Base-by-base conservation (phyloP, 2,888 invertebrate genomes). In the Beris morrisii region DNA sequence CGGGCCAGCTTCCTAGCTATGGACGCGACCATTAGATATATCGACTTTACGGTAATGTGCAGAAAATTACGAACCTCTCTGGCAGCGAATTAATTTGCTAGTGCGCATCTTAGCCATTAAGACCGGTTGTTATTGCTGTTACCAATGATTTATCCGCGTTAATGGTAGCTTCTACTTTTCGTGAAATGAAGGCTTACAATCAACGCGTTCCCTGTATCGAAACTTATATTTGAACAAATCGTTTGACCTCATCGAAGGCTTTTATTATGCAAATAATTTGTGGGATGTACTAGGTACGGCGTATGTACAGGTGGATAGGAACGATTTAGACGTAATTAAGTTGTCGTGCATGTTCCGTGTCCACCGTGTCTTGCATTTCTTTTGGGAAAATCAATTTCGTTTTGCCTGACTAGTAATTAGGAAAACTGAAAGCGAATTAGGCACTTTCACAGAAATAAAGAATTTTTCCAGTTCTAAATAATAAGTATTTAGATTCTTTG, bases 141-240 rank as follows among this genome's bases (percentile, higher is more conserved):
- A 59, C 55, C 61, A 48, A 55, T 66, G 66, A 66, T 66, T 66
- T 66, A 66, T 66, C 66, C 61, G 45, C 66, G 30, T 46, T 66
- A 66, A 61, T 61, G 38, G 54, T 55, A 45, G 61, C 55, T 59
- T 46, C 58, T 46, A 59, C 43, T 46, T 59, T 59, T 30, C 48
- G 46, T 13, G 28, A 6, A 13, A 13, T 46, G 43, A 59, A n/a
- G 46, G 48, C 22, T 54, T 45, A 44, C 43, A 54, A 64, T 64
- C 54, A 64, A 45, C 64, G 46, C 54, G 45, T 44, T 28, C 9
- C 54, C 43, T 53, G 64, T 64, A 54, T 54, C 28, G 61, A 31
- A 28, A 64, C 50, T 22, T 53, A 13, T 28, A 38, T 32, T 52
- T 38, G 52, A 61, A 61, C 38, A 52, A 61, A 52, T 61, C 52